These are phyloP conservation scores for Proterorhinus semilunaris DNA, from an alignment of 2,113 vertebrate genomes.

Conservation along the genomic window DNA sequence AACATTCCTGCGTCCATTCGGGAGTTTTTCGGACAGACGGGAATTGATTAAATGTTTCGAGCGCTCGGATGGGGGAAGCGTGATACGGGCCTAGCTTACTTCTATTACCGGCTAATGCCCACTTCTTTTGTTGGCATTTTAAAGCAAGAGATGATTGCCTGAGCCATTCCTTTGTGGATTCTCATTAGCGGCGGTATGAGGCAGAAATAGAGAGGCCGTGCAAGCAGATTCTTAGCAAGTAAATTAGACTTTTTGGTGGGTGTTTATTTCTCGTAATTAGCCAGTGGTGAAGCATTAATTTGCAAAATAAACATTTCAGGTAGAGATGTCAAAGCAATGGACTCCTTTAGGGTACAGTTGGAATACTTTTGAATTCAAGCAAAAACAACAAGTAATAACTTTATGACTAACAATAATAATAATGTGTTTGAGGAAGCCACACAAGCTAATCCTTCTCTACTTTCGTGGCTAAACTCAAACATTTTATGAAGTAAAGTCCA, in stretches of 20 bases:
- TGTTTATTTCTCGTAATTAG: conserved; percentile 10
- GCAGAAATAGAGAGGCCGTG: conserved; percentile 35
- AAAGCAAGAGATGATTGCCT: conserved; percentile 33
- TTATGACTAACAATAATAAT: no score
- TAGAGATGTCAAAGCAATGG: neutral
- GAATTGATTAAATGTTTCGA: conserved; percentile 65
- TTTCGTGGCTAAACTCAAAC: no score
- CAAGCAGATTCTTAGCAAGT: conserved; percentile 6
- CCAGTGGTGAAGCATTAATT: conserved; percentile 11
- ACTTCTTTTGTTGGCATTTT: conserved; percentile 29
- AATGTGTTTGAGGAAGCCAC: no score
- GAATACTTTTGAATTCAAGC: neutral
- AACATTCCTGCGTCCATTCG: neutral
- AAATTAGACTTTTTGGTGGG: conserved; percentile 24
- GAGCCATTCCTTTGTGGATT: conserved; percentile 44
- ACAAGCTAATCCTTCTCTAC: no score
- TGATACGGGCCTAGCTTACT: conserved; percentile 49
- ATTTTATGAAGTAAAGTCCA: no score
- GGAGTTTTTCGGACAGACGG: conserved; percentile 38
- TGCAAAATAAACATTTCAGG: conserved; percentile 15
- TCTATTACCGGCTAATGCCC: conserved; percentile 58
- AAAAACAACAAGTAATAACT: no score
- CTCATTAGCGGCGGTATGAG: conserved; percentile 31
- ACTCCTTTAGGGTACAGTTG: neutral
- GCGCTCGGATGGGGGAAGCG: conserved; percentile 51